Evolutionary conservation across 2,113 vertebrate species (phyloP), one percentile per base, ranked within the genome.

Genomic region (Taurulus bubalis): DNA sequence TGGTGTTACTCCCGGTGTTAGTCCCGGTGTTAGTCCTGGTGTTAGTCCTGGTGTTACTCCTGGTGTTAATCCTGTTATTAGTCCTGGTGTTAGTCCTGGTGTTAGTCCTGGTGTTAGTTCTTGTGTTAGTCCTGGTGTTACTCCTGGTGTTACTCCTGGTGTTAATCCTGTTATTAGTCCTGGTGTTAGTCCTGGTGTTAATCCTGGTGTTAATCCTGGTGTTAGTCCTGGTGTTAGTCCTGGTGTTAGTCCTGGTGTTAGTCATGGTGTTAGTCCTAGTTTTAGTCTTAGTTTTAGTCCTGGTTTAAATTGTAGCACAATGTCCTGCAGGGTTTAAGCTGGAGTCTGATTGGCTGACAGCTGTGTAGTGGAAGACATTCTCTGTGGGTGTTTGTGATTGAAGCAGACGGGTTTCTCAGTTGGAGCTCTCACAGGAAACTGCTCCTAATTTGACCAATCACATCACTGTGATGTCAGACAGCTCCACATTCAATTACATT

Each of bases 391-490:
- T 10, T 24, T 3, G 34, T 70, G 24, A 84, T 71, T 59, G 63
- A 22, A 88, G 55, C 68, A 0, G 88, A 87, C 70, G 6, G 36
- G 38, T 40, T 11, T 34, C 89, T 83, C 91, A 69, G 84, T 28
- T 51, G 83, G 80, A 67, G 36, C 34, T 32, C 58, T 24, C 36
- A 10, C 34, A 72, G 62, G 58, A 56, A 18, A 11, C 63, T 10
- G 1, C 0, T 40, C 32, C 80, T 87, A 65, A 83, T 91, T 88
- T 87, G 66, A 74, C 67, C 82, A 85, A 91, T 93, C 82, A 83
- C 79, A 72, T 91, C 90, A 82, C 24, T 62, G 24, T 84, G 77
- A 74, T 75, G 80, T 73, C 76, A 76, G 63, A 70, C 77, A 74
- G 63, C 72, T 71, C 63, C n/a, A 49, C 40, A 42, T 42, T 38